Conservation (phyloP, 2,888 invertebrate species). For the Zygogramma bicolorata region DNA sequence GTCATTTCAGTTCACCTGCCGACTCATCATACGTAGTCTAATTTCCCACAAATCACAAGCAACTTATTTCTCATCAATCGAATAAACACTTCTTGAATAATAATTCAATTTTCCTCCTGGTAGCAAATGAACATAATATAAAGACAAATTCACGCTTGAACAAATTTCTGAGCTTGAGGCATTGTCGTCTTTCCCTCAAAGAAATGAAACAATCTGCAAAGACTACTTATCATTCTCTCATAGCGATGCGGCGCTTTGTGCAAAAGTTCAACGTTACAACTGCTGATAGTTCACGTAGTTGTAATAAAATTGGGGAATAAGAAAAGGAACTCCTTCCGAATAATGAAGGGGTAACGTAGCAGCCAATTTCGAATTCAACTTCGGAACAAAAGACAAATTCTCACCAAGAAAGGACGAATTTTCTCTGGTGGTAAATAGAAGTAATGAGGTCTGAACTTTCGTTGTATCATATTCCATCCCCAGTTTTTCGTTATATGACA, state of each 20-base stretch:
- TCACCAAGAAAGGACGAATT: not conserved
- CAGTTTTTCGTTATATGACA: too few relatives aligned
- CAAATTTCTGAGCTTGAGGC: not conserved
- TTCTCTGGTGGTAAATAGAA: not conserved
- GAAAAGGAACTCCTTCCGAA: conserved; percentile 36
- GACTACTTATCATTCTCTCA: conserved; percentile 30
- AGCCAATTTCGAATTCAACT: conserved; percentile 40
- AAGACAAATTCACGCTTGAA: not conserved
- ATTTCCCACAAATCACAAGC: too few relatives aligned
- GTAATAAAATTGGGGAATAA: conserved; percentile 39
- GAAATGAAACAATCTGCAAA: not conserved
- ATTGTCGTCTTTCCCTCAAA: not conserved
- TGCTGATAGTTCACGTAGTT: conserved; percentile 38
- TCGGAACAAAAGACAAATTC: conserved; percentile 34
- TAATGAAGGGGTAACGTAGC: conserved; percentile 34
- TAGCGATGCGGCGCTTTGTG: conserved; percentile 27
- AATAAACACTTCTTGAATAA: too few relatives aligned
- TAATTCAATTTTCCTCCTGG: not conserved
- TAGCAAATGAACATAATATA: not conserved
- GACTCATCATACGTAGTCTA: too few relatives aligned
- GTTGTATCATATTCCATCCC: too few relatives aligned
- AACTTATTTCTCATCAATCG: too few relatives aligned
- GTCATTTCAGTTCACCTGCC: too few relatives aligned
- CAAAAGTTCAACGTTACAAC: conserved; percentile 32
- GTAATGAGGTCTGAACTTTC: too few relatives aligned